Percentiles rank a stretch among this genome's conserved stretches.
These are phyloP conservation scores for Tringa solitaria DNA, from an alignment of 2,113 vertebrate species.

Conservation along the genomic window DNA sequence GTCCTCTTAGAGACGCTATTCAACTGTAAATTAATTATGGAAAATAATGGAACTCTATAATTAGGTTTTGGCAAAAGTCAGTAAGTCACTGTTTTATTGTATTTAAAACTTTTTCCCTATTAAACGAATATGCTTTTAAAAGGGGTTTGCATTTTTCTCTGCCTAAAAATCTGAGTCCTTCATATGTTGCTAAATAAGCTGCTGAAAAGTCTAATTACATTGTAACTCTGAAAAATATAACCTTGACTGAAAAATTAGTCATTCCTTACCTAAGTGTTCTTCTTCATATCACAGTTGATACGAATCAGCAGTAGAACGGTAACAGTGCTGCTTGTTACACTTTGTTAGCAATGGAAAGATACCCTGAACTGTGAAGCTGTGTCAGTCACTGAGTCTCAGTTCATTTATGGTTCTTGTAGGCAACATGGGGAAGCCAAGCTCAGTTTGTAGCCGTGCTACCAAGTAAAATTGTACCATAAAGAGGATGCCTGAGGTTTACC, in stretches of 20 bases:
- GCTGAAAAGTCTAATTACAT: not conserved
- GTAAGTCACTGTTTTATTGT: not conserved
- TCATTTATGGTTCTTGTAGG: not conserved
- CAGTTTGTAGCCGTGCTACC: not conserved
- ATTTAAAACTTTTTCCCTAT: not conserved
- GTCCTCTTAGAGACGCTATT: conserved; percentile 7
- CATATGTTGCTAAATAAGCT: not conserved
- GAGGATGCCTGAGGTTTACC: not conserved
- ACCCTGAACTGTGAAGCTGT: fast-evolving
- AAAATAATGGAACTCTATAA: conserved; percentile 16
- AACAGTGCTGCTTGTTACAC: not conserved
- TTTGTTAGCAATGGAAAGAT: not conserved
- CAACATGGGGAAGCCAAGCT: not conserved
- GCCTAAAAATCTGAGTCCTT: not conserved
- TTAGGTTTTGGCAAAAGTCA: conserved; percentile 11
- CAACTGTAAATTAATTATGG: conserved; percentile 26
- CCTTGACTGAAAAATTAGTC: not conserved
- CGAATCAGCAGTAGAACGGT: fast-evolving
- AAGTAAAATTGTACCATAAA: not conserved
- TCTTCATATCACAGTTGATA: not conserved
- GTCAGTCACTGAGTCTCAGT: not conserved
- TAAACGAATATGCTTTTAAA: not conserved
- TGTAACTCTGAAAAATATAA: not conserved
- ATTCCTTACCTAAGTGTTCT: not conserved
- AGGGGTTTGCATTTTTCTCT: not conserved